phyloP scores from a whole-genome alignment of 1,140 invertebrate genomes.

The Himalopsyche phryganea region DNA sequence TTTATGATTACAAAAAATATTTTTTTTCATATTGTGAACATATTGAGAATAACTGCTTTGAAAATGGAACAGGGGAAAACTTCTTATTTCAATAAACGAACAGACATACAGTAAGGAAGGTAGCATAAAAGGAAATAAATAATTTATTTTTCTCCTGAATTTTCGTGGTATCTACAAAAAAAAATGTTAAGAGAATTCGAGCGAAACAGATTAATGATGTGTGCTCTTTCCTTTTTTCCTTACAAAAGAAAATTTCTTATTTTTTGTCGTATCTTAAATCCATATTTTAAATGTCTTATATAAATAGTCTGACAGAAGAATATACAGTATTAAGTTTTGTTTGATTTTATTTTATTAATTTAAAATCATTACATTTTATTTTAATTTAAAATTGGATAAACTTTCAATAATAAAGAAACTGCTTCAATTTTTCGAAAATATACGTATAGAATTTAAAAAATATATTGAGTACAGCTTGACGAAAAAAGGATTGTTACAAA shows the following conservation, averaged over 20 bases:
- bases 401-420: too few species aligned
- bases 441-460: too few species aligned
- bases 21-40: neutral
- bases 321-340: too few species aligned
- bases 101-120: neutral
- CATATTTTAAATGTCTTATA: neutral
- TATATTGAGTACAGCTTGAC: too few species aligned
- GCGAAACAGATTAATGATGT: constrained; percentile 31
- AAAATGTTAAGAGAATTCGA: constrained; percentile 19
- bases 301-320: too few species aligned
- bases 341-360: too few species aligned
- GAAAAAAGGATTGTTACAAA: too few species aligned
- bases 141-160: constrained; percentile 23
- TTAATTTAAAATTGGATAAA: too few species aligned
- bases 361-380: too few species aligned
- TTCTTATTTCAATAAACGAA: constrained; percentile 13
- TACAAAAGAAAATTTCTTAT: constrained; percentile 13
- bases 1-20: too few species aligned
- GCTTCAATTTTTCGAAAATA: too few species aligned
- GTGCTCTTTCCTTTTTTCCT: constrained; percentile 25
- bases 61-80: neutral
- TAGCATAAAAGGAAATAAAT: constrained; percentile 25
- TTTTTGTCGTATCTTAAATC: neutral
- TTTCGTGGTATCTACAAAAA: constrained; percentile 5
- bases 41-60: neutral